phyloP scores from a whole-genome alignment of 2,113 vertebrate genomes.

The Ceyx margarethae region DNA sequence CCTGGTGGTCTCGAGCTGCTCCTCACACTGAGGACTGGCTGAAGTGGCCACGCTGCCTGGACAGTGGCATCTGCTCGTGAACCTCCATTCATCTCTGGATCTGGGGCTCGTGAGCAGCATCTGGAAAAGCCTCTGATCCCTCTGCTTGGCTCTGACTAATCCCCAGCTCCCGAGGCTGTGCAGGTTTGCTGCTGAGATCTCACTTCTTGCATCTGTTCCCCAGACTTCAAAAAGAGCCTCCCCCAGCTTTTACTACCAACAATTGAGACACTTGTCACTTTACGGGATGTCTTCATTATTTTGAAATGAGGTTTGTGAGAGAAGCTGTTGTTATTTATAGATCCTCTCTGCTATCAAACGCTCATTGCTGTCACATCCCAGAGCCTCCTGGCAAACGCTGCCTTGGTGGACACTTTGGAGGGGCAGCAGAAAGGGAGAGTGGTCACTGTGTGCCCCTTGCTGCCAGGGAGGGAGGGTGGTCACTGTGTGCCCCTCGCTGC shows the following conservation, averaged over 20 bases:
- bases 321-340: slow-evolving; percentile 56
- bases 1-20: neutral
- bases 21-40: neutral
- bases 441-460: neutral
- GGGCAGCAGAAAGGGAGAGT: neutral
- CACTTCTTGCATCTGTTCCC: neutral
- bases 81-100: neutral
- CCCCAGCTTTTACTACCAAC: neutral
- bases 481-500: too few species aligned
- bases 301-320: slow-evolving; percentile 11
- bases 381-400: neutral
- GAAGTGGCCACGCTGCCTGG: neutral
- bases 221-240: neutral
- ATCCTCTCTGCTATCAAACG: slow-evolving; percentile 19
- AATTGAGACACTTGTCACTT: slow-evolving; percentile 14
- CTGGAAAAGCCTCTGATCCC: neutral
- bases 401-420: neutral
- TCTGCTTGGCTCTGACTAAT: neutral
- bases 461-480: too few species aligned
- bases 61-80: neutral
- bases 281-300: slow-evolving; percentile 47
- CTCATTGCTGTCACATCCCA: neutral
- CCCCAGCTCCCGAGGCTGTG: neutral
- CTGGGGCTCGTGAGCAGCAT: neutral
- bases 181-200: neutral